Conservation (phyloP, 2,113 vertebrate genomes). For the Corapipo altera region DNA sequence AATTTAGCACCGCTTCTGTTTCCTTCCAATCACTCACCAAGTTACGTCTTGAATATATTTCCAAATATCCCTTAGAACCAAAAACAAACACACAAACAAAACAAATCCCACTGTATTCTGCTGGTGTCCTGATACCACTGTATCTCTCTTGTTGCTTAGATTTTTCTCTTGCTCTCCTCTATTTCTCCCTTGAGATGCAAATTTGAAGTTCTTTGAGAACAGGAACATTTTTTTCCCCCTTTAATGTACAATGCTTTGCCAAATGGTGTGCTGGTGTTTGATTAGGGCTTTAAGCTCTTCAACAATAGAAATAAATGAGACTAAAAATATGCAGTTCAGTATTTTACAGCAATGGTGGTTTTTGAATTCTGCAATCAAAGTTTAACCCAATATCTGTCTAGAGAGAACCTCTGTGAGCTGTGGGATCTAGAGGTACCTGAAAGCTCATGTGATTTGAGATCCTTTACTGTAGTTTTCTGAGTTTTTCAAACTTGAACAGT, state of each 20-base stretch:
- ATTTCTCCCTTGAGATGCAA: slow-evolving; percentile 3
- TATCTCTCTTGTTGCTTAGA: not conserved
- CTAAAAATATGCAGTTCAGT: not conserved
- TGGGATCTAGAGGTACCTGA: not conserved
- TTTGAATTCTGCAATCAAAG: not conserved
- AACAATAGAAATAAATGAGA: not conserved
- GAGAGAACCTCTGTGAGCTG: not conserved
- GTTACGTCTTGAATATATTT: not conserved
- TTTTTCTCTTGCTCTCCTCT: not conserved
- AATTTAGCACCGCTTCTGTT: not conserved
- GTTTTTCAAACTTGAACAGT: not conserved
- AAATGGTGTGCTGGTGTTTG: not conserved
- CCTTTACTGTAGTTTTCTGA: not conserved
- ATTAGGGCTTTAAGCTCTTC: not conserved
- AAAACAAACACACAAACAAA: not conserved
- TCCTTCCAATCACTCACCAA: not conserved
- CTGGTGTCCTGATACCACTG: not conserved
- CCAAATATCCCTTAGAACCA: not conserved
- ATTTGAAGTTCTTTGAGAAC: not conserved
- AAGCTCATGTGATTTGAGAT: not conserved
- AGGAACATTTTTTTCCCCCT: not conserved
- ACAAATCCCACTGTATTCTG: not conserved
- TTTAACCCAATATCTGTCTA: not conserved
- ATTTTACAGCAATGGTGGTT: not conserved
- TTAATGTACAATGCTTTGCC: not conserved